Evolutionary conservation across 2,888 invertebrate genomes (phyloP), one percentile per base, ranked within the genome.

Genomic region (Tetropium fuscum): DNA sequence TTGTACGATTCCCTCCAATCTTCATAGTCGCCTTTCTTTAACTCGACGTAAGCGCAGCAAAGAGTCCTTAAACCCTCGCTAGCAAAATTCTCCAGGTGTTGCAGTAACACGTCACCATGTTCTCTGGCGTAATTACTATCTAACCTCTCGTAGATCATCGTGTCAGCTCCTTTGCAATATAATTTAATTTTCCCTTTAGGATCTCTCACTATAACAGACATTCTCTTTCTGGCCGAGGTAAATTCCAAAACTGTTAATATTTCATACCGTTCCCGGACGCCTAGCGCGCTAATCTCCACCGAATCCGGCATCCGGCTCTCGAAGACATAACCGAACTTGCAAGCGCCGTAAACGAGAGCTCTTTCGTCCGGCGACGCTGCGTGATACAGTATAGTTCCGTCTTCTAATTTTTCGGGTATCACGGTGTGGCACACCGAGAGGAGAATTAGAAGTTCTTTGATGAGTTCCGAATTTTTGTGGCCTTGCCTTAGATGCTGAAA

Each of bases 381-480:
- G 79, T 98, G 97, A 83, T 98, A 98, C 73, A 90, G 85, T 59
- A 94, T 86, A 16, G 82, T 78, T 15, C 83, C 83, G 11, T 84
- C 84, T 0, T 81, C 71, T 55, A 82, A 80, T 66, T 87, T 85
- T 82, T 97, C 97, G 0, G 97, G 97, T 64, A 98, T 97, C 53
- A 99, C 98, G 1, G 99, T 99, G 83, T 99, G 99, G 82, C 99
- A 99, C 38, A 98, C 93, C n/a, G 98, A 92, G 78, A 99, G 84
- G 81, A 98, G 87, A 4, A 92, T 90, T 77, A 99, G 86, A 82
- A 98, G 95, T 81, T 98, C 97, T 68, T 85, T 83, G 60, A 95
- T 87, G 49, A 89, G 86, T n/a, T 83, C 82, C 1, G 91, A 85
- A 40, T 88, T 86, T 53, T 86, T 84, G 73, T 90, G 89, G n/a